Evolutionary conservation across 2,888 invertebrate species (phyloP), one percentile per base, ranked within the genome.

Genomic region (Nomada lathburiana): DNA sequence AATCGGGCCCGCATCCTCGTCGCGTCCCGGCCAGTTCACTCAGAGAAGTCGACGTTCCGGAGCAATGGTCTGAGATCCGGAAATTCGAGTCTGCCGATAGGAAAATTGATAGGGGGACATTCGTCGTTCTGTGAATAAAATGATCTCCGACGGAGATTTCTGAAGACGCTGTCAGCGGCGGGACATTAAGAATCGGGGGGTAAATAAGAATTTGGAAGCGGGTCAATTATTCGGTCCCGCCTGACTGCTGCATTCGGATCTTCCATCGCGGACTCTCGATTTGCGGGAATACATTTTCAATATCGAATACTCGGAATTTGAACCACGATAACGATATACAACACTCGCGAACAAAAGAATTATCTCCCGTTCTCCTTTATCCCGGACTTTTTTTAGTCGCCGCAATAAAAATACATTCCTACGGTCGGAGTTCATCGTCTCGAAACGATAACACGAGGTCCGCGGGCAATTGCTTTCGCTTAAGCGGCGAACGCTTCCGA

Each of bases 1-100:
- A 50, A 71, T 60, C 36, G 36, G n/a, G 50, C 62, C 76, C 64
- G 68, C 63, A 76, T 79, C 44, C 68, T 20, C 20, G 18, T 26
- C 29, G 42, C 29, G 47, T 18, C 5, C 3, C 2, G 18, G 23
- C 2, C 26, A 36, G 5, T n/a, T 9, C 20, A 9, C 59, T 11
- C 13, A 5, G 7, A 11, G 50, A 52, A 53, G 67, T 52, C 67
- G 9, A 36, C 26, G 10, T 53, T 16, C 13, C n/a, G 16, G 16
- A 20, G 53, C 16, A 53, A 36, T n/a, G 20, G 36, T 53, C 29
- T 20, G 16, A 18, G 36, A 59, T 4, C 16, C 36, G 13, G 18
- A 9, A 0, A 36, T 9, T 36, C 3, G 0, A 18, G 2, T 16
- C 36, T 7, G 10, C 4, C 2, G 13, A 36, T 36, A 5, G 36